phyloP scores from a whole-genome alignment of 1,140 invertebrate genomes.

The Brachionus asplanchnoidis region DNA sequence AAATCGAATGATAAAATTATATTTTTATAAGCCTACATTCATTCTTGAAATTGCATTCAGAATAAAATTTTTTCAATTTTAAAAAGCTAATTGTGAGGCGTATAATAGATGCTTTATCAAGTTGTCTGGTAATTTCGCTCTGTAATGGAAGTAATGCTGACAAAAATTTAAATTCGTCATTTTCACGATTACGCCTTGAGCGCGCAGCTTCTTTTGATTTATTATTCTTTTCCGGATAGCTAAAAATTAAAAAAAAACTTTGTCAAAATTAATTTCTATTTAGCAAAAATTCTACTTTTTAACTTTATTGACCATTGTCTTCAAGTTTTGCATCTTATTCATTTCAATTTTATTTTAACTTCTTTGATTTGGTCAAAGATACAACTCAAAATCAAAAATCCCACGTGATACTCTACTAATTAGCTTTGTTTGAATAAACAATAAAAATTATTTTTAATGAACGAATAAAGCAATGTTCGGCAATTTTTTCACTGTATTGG shows the following conservation, averaged over 20 bases:
- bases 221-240: conserved; percentile 62
- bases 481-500: neutral
- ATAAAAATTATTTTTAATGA: neutral
- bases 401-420: neutral
- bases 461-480: neutral
- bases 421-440: neutral
- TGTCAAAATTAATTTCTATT: no score
- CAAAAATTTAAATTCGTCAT: conserved; percentile 95
- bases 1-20: neutral
- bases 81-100: conserved; percentile 93
- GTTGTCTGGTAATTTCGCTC: conserved; percentile 87
- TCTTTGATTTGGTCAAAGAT: neutral
- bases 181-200: conserved; percentile 87
- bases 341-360: neutral
- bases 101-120: conserved; percentile 98
- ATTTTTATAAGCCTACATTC: neutral
- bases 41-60: neutral
- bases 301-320: neutral
- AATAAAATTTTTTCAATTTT: conserved; percentile 63
- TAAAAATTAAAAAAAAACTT: neutral
- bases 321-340: neutral
- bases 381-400: neutral
- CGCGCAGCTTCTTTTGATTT: conserved; percentile 79
- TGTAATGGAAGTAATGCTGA: conserved; percentile 94
- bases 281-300: neutral